phyloP scores from a whole-genome alignment of 2,888 invertebrate genomes.

The Chydorus sphaericus region DNA sequence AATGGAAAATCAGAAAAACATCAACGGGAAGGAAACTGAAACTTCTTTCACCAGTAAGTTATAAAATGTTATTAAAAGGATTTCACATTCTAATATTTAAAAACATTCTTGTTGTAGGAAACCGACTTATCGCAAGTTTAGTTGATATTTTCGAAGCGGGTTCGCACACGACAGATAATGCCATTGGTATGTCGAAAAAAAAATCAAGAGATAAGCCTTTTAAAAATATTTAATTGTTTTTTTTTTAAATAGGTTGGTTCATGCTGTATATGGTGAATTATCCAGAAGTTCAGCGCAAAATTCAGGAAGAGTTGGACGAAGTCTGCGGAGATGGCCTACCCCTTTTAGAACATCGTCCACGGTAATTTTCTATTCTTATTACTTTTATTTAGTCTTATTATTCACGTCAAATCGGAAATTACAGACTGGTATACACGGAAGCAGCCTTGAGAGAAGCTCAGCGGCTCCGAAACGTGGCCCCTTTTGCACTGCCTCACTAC shows the following conservation, averaged over 20 bases:
- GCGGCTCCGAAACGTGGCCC: slow-evolving; percentile 33
- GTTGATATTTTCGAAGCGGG: slow-evolving; percentile 21
- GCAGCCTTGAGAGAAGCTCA: slow-evolving; percentile 39
- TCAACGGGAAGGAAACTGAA: slow-evolving; percentile 10
- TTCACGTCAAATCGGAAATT: too few species aligned
- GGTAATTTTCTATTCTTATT: too few species aligned
- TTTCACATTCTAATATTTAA: not conserved
- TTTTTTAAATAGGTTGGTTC: slow-evolving; percentile 18
- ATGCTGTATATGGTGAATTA: slow-evolving; percentile 20
- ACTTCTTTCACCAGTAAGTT: slow-evolving; percentile 19
- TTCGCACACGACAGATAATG: not conserved
- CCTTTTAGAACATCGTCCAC: slow-evolving; percentile 15
- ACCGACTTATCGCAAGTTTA: slow-evolving; percentile 17
- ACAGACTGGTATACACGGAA: slow-evolving; percentile 38
- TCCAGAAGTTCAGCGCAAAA: slow-evolving; percentile 19
- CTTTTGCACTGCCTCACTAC: slow-evolving; percentile 36
- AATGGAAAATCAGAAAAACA: slow-evolving; percentile 18
- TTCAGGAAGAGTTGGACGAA: slow-evolving; percentile 20
- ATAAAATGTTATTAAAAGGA: not conserved
- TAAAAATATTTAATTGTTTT: not conserved
- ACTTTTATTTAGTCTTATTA: too few species aligned
- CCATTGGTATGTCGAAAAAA: not conserved
- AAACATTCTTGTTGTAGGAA: slow-evolving; percentile 16
- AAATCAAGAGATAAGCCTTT: not conserved
- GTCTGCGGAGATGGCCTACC: slow-evolving; percentile 17